Base-by-base conservation (phyloP, 2,888 invertebrate species). In the Leptinotarsa tumamoca region DNA sequence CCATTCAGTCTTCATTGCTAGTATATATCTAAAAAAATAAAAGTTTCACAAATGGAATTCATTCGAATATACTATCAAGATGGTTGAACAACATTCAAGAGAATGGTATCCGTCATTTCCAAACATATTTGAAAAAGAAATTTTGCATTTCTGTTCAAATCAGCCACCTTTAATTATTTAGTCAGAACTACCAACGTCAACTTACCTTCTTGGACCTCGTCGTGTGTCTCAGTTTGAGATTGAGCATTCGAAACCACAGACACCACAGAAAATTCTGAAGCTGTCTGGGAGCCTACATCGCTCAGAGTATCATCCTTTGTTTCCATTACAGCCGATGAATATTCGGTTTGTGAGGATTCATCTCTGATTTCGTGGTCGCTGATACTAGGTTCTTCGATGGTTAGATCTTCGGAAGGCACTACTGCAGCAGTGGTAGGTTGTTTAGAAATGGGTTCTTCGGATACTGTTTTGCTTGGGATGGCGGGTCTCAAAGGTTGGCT, bases 271-370 rank as follows among this genome's bases (percentile, higher is more conserved):
- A 15, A 27, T 63, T 63, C 63, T 58, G 58, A 10, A 58, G 17
- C n/a, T 58, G 63, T 63, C 27, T 63, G 63, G 33, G 63, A 63
- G n/a, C 63, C 63, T n/a, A 33, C 27, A n/a, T 63, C 63, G 33
- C 15, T 63, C 15, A 63, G 14, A 14, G 63, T 33, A 5, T 63
- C 63, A 5, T 63, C 63, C 33, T 33, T 63, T 17, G 17, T 5
- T 67, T 49, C 15, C 7, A 1, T 3, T 15, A 49, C 21, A 4
- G 17, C 67, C 50, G 21, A 15, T 14, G 67, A 58, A 23, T 67
- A 21, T 51, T 51, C 67, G 21, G 67, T 67, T 67, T 67, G 67
- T 2, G 67, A 67, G 4, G 67, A 67, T 67, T 18, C 49, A 18
- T 67, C 21, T 18, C 18, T 66, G n/a, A 66, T 33, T 21, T 66